Conservation (phyloP, 1,140 invertebrate species). For the Parapsyche elsis region DNA sequence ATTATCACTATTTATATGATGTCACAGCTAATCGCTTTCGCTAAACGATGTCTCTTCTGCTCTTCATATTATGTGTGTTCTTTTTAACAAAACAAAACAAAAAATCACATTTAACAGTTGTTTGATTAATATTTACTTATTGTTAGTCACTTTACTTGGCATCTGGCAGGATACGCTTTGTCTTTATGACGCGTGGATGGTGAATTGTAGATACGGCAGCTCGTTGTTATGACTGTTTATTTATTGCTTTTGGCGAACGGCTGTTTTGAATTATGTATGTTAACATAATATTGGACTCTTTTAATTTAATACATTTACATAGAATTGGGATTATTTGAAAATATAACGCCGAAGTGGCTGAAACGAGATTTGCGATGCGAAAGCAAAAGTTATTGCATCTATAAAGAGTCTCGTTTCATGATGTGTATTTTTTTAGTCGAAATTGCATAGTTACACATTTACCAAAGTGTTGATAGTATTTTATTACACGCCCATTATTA, state of each 20-base stretch:
- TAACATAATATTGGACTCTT: no score
- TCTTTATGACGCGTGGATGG: neutral
- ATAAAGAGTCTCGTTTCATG: no score
- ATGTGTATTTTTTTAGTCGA: no score
- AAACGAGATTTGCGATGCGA: no score
- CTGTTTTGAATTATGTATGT: no score
- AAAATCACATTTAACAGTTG: neutral
- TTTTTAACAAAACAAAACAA: constrained; percentile 33
- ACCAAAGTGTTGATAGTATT: no score
- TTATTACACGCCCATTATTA: constrained; percentile 19
- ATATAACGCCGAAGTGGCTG: no score
- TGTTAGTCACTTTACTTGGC: neutral
- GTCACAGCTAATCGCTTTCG: constrained; percentile 53
- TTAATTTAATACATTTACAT: no score
- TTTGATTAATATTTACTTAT: constrained; percentile 27
- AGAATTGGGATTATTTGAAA: no score
- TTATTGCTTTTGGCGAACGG: no score
- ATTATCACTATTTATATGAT: constrained; percentile 30
- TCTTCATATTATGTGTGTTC: constrained; percentile 46
- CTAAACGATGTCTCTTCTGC: constrained; percentile 50
- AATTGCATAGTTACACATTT: neutral
- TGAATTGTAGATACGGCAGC: neutral
- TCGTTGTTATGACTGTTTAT: neutral
- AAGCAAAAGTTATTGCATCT: no score
- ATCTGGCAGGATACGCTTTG: constrained; percentile 26